Conservation (phyloP, 1,140 invertebrate genomes). For the Sinella curviseta region DNA sequence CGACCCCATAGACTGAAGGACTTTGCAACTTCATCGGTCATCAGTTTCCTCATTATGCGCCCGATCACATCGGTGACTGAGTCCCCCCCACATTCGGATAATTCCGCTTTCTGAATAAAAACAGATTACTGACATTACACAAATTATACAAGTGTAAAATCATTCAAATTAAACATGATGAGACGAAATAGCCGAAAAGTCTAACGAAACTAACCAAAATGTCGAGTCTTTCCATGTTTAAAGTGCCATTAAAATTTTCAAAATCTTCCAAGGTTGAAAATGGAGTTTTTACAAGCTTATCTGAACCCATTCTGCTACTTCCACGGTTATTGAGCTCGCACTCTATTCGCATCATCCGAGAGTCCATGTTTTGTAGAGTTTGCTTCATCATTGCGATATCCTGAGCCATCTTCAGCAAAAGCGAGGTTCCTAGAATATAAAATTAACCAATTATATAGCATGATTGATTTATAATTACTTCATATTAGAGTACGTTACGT, state of each 20-base stretch:
- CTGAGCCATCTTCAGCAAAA: neutral
- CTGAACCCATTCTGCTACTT: too few relatives aligned
- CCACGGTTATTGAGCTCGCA: neutral
- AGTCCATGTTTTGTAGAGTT: neutral
- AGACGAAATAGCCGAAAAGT: too few relatives aligned
- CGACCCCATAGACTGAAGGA: neutral
- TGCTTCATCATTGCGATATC: neutral
- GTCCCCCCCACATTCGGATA: neutral
- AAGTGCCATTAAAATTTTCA: too few relatives aligned
- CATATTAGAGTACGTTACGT: too few relatives aligned
- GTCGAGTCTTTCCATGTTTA: too few relatives aligned
- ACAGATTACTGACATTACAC: too few relatives aligned
- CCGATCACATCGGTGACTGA: neutral
- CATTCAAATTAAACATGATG: neutral
- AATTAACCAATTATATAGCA: neutral
- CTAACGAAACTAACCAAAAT: too few relatives aligned
- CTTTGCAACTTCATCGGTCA: neutral
- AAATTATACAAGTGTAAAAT: neutral
- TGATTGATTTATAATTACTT: neutral
- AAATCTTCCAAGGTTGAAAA: too few relatives aligned
- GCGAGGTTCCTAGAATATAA: too few relatives aligned
- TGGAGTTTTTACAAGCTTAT: too few relatives aligned
- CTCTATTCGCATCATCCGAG: too few relatives aligned
- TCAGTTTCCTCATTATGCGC: neutral
- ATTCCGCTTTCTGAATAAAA: slow-evolving; percentile 6